Evolutionary conservation across 2,888 invertebrate species (phyloP), one percentile per base, ranked within the genome.

Genomic region (Papilio gigon): DNA sequence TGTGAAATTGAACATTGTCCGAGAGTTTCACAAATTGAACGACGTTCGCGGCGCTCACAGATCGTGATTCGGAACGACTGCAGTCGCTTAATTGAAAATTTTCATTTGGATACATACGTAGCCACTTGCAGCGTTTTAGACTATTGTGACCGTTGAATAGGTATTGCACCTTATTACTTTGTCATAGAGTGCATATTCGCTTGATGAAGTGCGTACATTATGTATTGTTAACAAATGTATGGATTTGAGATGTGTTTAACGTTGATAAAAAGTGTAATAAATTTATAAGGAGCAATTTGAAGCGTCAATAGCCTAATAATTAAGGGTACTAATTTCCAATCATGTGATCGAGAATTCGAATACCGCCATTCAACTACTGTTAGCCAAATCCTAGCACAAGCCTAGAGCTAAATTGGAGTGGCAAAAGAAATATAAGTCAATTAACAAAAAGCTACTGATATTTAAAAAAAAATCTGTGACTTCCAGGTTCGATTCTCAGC

Each of bases 21-120:
- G 44, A 35, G 47, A 47, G 20, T 63, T 63, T 47, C 35, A 37
- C 56, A 22, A 65, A 56, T 65, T 40, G n/a, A 42, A 37, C 56
- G 25, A 56, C 27, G 56, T 37, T 65, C 47, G 14, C 22, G 50
- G 47, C 14, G 40, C 56, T 53, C 42, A 56, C 65, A 25, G 27
- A 56, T 56, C 56, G 37, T 37, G 40, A 53, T 65, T 56, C 20
- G 30, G 56, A 30, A 14, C 14, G 30, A 30, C 53, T 65, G 65
- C 47, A 30, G 27, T 56, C 35, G 40, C 40, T 65, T 65, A 65
- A 65, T 65, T 65, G 65, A 65, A 65, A 65, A 56, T 65, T 65
- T 56, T 65, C 65, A 56, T 65, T 65, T 56, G 27, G 56, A 65
- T 56, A 65, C 56, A 37, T 40, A 56, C 27, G 40, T 20, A 17